Percentiles rank a stretch among this genome's conserved stretches.
Conservation (phyloP, 2,113 vertebrate genomes). For the Leiothrix lutea region DNA sequence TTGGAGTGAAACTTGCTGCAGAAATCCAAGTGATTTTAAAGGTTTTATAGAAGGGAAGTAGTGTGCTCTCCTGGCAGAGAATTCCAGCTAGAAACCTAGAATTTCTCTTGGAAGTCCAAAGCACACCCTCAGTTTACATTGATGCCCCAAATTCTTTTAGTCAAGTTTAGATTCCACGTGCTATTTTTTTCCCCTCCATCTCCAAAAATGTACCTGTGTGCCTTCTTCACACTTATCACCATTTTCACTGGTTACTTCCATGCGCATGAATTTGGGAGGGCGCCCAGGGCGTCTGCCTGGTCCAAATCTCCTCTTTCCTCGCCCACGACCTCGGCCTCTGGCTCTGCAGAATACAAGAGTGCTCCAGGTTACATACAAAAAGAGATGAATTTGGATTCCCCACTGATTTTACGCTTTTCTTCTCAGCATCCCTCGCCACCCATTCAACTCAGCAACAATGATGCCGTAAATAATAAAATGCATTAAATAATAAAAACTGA, state of each 20-base stretch:
- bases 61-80: not conserved
- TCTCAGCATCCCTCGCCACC: not conserved
- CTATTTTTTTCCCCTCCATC: not conserved
- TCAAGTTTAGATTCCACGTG: not conserved
- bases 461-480: not conserved
- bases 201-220: slow-evolving; percentile 67
- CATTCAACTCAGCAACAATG: not conserved
- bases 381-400: not conserved
- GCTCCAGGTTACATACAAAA: not conserved
- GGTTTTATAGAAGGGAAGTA: not conserved
- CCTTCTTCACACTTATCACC: slow-evolving; percentile 79
- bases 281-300: slow-evolving; percentile 89
- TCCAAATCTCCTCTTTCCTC: slow-evolving; percentile 90
- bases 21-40: not conserved
- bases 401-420: not conserved
- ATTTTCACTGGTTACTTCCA: slow-evolving; percentile 82
- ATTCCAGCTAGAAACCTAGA: not conserved
- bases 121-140: not conserved
- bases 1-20: not conserved
- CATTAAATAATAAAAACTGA: not conserved
- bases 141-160: not conserved
- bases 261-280: slow-evolving; percentile 90
- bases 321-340: slow-evolving; percentile 87
- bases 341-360: slow-evolving; percentile 76
- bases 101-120: not conserved